Conservation (phyloP, 2,888 invertebrate species). For the Pseudococcus viburni region DNA sequence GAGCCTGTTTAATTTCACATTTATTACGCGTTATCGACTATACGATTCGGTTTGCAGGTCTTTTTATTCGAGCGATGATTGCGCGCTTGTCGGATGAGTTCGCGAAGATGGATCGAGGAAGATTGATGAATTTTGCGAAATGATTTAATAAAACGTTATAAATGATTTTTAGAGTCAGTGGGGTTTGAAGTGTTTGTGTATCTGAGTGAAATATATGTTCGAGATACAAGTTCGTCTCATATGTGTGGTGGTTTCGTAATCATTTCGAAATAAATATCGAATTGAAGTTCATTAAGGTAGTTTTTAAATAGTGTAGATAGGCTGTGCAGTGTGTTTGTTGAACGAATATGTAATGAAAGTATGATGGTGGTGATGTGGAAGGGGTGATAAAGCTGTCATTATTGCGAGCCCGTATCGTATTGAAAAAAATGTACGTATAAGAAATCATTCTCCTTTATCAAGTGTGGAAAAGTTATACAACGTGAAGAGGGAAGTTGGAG, state of each 20-base stretch:
- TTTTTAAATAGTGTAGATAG: neutral
- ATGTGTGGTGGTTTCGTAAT: neutral
- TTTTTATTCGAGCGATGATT: constrained; percentile 31
- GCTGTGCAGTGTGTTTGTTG: neutral
- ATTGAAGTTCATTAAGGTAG: neutral
- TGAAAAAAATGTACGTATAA: neutral
- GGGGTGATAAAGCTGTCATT: neutral
- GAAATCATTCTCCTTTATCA: neutral
- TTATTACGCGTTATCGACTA: constrained; percentile 22
- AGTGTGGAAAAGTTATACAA: neutral
- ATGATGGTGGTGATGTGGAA: neutral
- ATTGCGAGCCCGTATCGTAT: neutral
- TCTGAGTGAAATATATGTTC: neutral
- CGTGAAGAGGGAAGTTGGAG: neutral
- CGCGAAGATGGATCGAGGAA: neutral
- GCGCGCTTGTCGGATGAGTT: neutral
- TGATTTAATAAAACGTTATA: neutral
- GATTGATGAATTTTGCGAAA: neutral
- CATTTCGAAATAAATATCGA: neutral
- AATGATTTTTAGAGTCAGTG: neutral
- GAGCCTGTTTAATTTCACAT: constrained; percentile 44
- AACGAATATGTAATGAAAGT: neutral
- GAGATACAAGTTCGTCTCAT: neutral
- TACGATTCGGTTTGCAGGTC: neutral
- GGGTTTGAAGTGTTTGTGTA: neutral